These are phyloP conservation scores for Cottus gobio DNA, from an alignment of 2,113 vertebrate genomes.

Conservation along the genomic window DNA sequence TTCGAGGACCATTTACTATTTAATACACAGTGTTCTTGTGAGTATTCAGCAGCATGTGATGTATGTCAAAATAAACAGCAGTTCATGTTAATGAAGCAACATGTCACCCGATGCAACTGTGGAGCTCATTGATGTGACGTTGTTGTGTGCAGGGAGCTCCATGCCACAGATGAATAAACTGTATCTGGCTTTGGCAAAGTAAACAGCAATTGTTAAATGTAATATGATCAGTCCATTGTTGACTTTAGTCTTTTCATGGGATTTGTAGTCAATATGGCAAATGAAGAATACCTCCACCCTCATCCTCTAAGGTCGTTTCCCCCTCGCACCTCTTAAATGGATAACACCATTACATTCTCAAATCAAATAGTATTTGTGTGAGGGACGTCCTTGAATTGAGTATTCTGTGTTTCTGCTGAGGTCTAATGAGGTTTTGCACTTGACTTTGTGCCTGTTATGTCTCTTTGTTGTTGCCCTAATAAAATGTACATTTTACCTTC, in stretches of 20 bases:
- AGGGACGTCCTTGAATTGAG: background rate
- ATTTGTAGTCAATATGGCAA: conserved; percentile 13
- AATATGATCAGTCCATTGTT: background rate
- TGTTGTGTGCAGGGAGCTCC: background rate
- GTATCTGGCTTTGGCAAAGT: background rate
- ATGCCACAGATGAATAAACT: conserved; percentile 4
- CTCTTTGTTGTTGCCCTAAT: conserved; percentile 2
- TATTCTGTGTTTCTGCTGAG: background rate
- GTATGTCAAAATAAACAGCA: background rate
- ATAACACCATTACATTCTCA: conserved; percentile 19
- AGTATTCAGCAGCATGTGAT: background rate
- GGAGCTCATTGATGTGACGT: background rate
- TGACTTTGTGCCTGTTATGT: conserved; percentile 5
- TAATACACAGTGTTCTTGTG: background rate
- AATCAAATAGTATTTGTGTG: conserved; percentile 12
- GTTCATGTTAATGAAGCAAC: background rate
- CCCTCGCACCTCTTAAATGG: background rate
- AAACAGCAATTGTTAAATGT: conserved; percentile 14
- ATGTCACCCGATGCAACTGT: background rate
- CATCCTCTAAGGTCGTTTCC: background rate
- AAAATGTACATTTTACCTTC: conserved; percentile 33
- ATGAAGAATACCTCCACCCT: background rate
- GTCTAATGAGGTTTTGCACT: conserved; percentile 1
- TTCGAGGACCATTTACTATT: background rate
- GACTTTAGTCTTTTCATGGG: background rate